Percentiles rank a stretch among this genome's conserved stretches.
phyloP scores from a whole-genome alignment of 2,113 vertebrate genomes.

The Oreotrochilus melanogaster region DNA sequence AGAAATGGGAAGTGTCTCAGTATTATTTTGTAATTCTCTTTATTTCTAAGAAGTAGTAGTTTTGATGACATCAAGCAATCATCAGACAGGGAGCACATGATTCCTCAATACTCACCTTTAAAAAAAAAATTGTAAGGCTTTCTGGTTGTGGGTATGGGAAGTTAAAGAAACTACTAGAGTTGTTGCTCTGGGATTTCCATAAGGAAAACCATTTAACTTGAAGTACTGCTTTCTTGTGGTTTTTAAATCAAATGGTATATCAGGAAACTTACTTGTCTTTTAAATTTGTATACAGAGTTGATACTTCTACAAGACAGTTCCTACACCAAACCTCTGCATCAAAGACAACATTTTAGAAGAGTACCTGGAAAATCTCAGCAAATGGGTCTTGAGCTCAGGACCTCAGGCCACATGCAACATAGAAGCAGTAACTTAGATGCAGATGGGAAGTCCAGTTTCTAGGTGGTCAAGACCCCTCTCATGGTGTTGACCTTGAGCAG shows the following conservation, averaged over 20 bases:
- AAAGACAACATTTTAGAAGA: neutral
- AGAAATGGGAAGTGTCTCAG: neutral
- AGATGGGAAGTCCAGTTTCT: neutral
- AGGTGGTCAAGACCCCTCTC: neutral
- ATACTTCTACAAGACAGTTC: neutral
- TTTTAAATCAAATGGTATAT: neutral
- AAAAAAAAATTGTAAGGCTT: neutral
- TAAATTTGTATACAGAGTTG: neutral
- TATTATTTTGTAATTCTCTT: neutral
- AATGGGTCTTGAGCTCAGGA: neutral
- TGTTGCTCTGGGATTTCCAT: neutral
- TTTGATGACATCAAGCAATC: neutral
- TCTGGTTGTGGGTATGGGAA: neutral
- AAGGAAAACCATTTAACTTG: neutral
- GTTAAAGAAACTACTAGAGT: neutral
- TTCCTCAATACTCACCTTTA: neutral
- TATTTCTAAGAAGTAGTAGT: neutral
- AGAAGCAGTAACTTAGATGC: neutral
- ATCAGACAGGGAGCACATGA: neutral
- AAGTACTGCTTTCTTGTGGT: neutral
- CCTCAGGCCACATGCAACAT: rapidly evolving
- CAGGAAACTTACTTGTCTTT: neutral
- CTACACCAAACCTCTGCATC: neutral
- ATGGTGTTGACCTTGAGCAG: neutral
- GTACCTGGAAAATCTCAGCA: neutral